Evolutionary conservation across 2,888 invertebrate genomes (phyloP), one percentile per base, ranked within the genome.

Genomic region (Polydrusus tereticollis): DNA sequence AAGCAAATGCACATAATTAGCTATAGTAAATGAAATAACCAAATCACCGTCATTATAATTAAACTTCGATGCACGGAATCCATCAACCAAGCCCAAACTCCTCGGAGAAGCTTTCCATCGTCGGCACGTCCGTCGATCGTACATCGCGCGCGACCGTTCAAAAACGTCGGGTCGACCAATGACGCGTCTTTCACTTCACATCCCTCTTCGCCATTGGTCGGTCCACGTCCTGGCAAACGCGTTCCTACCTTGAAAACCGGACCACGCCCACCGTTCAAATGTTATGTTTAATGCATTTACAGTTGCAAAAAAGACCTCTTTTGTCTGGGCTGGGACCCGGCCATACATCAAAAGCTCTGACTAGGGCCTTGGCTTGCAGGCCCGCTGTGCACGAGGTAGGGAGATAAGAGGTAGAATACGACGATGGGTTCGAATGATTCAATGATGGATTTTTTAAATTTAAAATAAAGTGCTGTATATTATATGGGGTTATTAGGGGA

Each of bases 251-350:
- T 83, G 78, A 80, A 78, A 76, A 78, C 68, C 75, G 72, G 72
- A 74, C 82, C 75, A 80, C 82, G 82, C 83, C 83, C 77, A 67
- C 78, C 76, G 65, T 65, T 76, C 78, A 81, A 79, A 82, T 80
- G 82, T 82, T 79, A 84, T 83, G 84, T 84, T 82, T 84, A 84
- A 84, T 84, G 83, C 81, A 84, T 84, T 81, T 82, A 80, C 79
- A 76, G 74, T 77, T 70, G 80, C 81, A 83, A 83, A 83, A 84
- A 83, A 83, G 65, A 38, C 59, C 69, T 69, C 82, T 82, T 82
- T 83, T 82, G 83, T 83, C 83, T 82, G 82, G 82, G 78, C 79
- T 75, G 73, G 74, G 70, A 71, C 69, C 75, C 73, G 76, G 79
- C 78, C 77, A 81, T 83, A 82, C 78, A 82, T 83, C 82, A 82